Evolutionary conservation across 2,888 invertebrate genomes (phyloP).

Genomic region (Lithophane leautieri): DNA sequence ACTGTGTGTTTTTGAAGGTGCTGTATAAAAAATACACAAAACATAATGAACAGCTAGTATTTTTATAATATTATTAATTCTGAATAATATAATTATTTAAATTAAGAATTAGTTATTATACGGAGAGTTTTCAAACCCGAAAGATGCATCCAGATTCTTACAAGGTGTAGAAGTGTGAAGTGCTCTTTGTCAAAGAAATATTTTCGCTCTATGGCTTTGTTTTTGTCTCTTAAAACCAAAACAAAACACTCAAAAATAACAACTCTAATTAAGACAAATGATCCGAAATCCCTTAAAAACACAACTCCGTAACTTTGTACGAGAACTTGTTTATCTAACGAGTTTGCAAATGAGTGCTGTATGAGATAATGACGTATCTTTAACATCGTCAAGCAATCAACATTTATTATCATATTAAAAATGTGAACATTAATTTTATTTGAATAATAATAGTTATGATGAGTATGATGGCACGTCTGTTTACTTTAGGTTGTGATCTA

Average conservation of each 20-base stretch:
- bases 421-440: constrained; percentile 53
- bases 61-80: neutral
- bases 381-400: constrained; percentile 55
- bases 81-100: neutral
- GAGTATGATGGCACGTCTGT: constrained; percentile 23
- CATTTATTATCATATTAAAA: constrained; percentile 59
- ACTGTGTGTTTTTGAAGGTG: neutral
- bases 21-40: too few species aligned
- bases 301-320: constrained; percentile 35
- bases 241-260: constrained; percentile 28
- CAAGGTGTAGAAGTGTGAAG: too few species aligned
- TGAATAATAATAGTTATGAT: constrained; percentile 21
- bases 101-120: neutral
- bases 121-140: neutral
- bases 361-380: constrained; percentile 44
- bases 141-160: neutral
- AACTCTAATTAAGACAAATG: constrained; percentile 59
- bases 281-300: constrained; percentile 39
- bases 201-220: neutral
- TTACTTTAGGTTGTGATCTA: constrained; percentile 31
- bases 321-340: constrained; percentile 54
- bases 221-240: constrained; percentile 10
- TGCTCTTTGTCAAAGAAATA: neutral
- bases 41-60: neutral
- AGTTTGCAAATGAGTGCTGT: constrained; percentile 46